Conservation (phyloP, 2,113 vertebrate species). For the Trichechus manatus region DNA sequence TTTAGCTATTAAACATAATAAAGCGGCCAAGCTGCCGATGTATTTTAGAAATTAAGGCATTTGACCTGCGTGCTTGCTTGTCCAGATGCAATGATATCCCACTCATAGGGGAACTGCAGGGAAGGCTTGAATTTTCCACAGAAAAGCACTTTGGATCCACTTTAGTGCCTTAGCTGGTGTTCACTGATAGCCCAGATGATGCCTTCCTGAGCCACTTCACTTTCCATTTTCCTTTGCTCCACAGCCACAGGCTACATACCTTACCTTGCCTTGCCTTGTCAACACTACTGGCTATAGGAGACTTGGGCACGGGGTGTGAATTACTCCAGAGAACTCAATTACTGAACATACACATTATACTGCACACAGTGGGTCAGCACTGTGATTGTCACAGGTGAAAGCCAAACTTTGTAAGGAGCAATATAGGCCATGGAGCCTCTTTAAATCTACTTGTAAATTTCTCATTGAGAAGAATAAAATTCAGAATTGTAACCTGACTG, state of each 20-base stretch:
- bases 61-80: background rate
- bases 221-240: background rate
- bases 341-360: background rate
- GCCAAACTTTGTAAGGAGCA: conserved; percentile 23
- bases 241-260: background rate
- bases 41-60: conserved; percentile 57
- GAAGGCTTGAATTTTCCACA: conserved; percentile 35
- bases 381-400: conserved; percentile 38
- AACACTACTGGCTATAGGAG: background rate
- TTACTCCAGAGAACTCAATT: background rate
- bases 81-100: background rate
- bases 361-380: background rate
- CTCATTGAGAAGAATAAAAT: conserved; percentile 55
- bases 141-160: conserved; percentile 21
- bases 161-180: conserved; percentile 28
- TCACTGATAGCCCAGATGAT: background rate
- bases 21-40: conserved; percentile 4
- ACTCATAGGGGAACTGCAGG: background rate
- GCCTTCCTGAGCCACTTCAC: conserved; percentile 27
- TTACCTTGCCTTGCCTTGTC: conserved; percentile 13
- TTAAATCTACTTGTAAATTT: conserved; percentile 40
- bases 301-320: background rate
- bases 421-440: conserved; percentile 20
- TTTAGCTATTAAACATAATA: conserved; percentile 39
- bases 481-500: conserved; percentile 9